Percentiles rank a stretch among this genome's conserved stretches.
Evolutionary conservation across 2,888 invertebrate genomes (phyloP).

Genomic region (Dryococelus australis): DNA sequence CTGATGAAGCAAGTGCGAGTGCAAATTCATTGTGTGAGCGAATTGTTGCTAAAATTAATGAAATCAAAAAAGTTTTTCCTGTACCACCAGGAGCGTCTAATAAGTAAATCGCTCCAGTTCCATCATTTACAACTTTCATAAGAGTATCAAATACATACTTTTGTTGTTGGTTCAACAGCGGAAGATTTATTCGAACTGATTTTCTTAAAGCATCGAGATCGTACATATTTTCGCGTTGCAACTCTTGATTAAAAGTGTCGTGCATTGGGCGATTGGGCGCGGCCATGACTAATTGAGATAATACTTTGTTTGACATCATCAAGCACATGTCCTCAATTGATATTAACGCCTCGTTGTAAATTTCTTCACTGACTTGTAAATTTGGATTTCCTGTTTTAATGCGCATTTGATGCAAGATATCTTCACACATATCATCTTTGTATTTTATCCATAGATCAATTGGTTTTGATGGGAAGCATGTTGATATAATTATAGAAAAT

Average conservation of each 20-base stretch:
- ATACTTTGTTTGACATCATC: background rate
- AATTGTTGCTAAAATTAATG: background rate
- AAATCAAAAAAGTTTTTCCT: background rate
- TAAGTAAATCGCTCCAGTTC: background rate
- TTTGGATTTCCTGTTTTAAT: background rate
- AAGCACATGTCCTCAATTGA: background rate
- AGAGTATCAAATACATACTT: background rate
- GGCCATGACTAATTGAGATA: background rate
- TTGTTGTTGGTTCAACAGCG: background rate
- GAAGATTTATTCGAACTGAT: background rate
- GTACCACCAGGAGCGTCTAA: background rate
- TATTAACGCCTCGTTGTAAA: background rate
- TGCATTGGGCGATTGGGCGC: background rate
- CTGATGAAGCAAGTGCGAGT: conserved; percentile 2
- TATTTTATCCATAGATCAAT: conserved; percentile 6
- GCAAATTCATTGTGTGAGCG: background rate
- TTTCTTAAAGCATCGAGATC: background rate
- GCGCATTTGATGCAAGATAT: background rate
- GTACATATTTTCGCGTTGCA: background rate
- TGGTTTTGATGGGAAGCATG: conserved; percentile 7
- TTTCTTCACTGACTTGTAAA: background rate
- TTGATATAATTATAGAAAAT: background rate
- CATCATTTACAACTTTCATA: background rate
- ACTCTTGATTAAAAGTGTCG: conserved; percentile 9
- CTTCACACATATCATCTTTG: background rate